Evolutionary conservation across 1,140 invertebrate species (phyloP).

Genomic region (Onthophagus taurus): DNA sequence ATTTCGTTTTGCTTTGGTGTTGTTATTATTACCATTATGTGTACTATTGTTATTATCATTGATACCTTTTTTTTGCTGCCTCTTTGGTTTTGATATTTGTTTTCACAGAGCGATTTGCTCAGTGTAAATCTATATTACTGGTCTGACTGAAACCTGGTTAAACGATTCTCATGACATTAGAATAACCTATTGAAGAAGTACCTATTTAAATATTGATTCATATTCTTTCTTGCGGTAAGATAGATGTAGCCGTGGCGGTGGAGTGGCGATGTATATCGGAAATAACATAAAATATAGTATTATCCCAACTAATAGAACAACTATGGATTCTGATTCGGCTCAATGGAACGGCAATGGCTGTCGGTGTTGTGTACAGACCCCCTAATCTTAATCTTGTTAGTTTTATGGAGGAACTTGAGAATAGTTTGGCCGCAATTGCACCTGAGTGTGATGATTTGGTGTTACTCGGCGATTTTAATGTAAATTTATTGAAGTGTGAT

Average conservation of each 20-base stretch:
- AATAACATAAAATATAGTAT: constrained; percentile 1
- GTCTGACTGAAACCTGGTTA: constrained; percentile 2
- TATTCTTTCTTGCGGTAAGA: background rate
- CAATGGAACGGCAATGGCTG: background rate
- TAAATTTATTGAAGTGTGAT: background rate
- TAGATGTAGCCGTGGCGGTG: background rate
- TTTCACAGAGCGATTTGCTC: no score
- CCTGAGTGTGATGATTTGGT: background rate
- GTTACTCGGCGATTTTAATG: constrained; percentile 2
- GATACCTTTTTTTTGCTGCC: no score
- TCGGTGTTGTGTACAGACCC: background rate
- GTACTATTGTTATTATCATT: no score
- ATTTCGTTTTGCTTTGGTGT: no score
- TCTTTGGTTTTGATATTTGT: no score
- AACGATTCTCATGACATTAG: background rate
- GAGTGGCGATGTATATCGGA: constrained; percentile 1
- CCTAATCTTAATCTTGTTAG: background rate
- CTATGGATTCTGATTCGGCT: background rate
- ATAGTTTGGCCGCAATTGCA: background rate
- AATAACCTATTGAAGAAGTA: no score
- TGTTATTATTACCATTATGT: no score
- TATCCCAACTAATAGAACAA: background rate
- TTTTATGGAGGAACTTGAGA: constrained; percentile 4
- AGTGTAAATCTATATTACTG: no score
- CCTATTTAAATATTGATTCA: background rate